These are phyloP conservation scores for Hirundo rustica DNA, from an alignment of 2,797 vertebrate genomes.

Conservation along the genomic window DNA sequence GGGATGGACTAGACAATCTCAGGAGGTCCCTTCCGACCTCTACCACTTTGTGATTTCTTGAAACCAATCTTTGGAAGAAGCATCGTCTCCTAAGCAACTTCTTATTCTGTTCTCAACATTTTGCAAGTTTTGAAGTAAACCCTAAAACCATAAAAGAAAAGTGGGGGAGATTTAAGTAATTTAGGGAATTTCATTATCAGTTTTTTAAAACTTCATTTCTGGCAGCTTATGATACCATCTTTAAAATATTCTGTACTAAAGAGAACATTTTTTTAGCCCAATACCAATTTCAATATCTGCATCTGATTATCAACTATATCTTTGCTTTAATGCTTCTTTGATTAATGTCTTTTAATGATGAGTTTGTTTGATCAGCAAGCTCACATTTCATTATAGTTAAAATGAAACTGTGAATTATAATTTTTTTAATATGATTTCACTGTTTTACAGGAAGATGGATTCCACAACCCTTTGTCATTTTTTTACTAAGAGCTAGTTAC, in stretches of 20 bases:
- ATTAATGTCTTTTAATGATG: not conserved
- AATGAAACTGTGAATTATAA: not conserved
- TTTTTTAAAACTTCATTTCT: not conserved
- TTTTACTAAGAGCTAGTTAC: not conserved
- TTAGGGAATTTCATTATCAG: not conserved
- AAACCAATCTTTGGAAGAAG: not conserved
- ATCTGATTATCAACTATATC: not conserved
- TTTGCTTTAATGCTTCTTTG: conserved; percentile 9
- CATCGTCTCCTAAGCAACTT: not conserved
- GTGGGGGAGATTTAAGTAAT: not conserved
- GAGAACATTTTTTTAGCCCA: not conserved
- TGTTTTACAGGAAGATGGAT: not conserved
- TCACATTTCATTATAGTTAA: not conserved
- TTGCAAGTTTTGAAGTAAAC: not conserved
- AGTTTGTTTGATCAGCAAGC: conserved; percentile 4
- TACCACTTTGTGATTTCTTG: not conserved
- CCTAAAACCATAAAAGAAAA: not conserved
- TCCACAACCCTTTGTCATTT: not conserved
- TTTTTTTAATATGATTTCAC: not conserved
- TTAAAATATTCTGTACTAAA: not conserved
- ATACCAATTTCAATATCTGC: not conserved
- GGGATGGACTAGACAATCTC: not conserved
- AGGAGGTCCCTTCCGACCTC: not conserved
- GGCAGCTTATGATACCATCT: not conserved
- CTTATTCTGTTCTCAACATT: not conserved